Evolutionary conservation across 2,797 vertebrate genomes (phyloP).

Genomic region (Hafferia zeledoni): DNA sequence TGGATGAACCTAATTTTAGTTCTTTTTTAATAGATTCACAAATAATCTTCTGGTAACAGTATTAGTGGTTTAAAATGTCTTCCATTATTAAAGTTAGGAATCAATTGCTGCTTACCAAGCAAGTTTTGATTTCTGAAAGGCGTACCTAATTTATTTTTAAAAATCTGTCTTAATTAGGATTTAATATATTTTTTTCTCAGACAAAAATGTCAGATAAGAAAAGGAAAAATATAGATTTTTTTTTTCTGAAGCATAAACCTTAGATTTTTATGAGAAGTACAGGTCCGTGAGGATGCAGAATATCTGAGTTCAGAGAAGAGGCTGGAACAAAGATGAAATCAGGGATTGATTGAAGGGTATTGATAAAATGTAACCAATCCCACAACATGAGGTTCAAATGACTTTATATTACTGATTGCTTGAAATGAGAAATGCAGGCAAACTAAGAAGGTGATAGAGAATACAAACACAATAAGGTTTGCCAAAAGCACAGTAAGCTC

Average conservation of each 20-base stretch:
- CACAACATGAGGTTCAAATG: not conserved
- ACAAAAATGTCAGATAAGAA: not conserved
- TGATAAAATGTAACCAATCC: not conserved
- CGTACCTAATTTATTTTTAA: not conserved
- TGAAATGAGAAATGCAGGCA: not conserved
- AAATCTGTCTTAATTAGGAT: not conserved
- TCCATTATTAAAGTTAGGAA: not conserved
- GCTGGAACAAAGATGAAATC: not conserved
- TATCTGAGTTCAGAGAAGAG: not conserved
- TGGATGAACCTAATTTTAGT: not conserved
- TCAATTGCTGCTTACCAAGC: not conserved
- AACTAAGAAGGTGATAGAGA: not conserved
- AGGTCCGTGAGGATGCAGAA: not conserved
- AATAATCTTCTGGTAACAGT: not conserved
- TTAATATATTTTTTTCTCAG: not conserved
- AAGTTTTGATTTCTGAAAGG: slow-evolving; percentile 9
- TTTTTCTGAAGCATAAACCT: not conserved
- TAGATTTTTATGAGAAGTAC: not conserved
- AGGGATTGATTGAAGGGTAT: not conserved
- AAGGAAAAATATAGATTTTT: not conserved
- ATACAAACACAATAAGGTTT: not conserved
- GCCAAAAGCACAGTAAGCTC: not conserved
- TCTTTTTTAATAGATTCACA: not conserved
- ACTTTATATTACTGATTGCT: not conserved
- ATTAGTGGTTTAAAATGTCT: not conserved